Conservation (phyloP, 1,140 invertebrate genomes). For the Latrodectus geometricus region DNA sequence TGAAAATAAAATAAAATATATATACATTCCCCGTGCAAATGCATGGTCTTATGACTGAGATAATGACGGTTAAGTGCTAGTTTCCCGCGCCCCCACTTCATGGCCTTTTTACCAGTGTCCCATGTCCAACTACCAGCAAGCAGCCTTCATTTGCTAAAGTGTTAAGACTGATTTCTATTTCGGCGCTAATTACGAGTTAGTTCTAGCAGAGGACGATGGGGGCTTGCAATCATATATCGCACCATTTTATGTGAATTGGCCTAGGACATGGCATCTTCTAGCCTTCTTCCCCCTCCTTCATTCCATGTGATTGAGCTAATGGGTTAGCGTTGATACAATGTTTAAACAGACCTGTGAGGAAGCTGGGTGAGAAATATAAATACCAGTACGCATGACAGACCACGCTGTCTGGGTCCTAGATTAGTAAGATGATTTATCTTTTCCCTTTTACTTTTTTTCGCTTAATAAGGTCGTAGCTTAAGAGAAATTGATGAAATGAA, state of each 20-base stretch:
- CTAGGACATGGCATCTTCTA: not conserved
- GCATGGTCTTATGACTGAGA: conserved; percentile 23
- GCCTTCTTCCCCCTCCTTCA: not conserved
- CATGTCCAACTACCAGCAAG: conserved; percentile 28
- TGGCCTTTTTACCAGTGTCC: conserved; percentile 16
- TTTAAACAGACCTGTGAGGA: not conserved
- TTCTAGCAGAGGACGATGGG: not conserved
- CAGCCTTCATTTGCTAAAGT: conserved; percentile 58
- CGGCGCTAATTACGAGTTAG: conserved; percentile 34
- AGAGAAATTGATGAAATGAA: no score
- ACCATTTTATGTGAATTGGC: not conserved
- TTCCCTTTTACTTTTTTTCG: no score
- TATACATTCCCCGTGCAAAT: not conserved
- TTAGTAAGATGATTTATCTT: not conserved
- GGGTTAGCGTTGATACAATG: conserved; percentile 1
- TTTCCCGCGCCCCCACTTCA: not conserved
- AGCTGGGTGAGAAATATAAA: not conserved
- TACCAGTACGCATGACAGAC: not conserved
- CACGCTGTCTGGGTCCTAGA: not conserved
- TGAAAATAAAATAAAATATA: conserved; percentile 31
- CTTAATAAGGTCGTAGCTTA: no score
- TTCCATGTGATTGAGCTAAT: conserved; percentile 18
- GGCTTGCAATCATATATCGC: not conserved
- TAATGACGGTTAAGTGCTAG: conserved; percentile 51
- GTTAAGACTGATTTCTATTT: conserved; percentile 52